These are phyloP conservation scores for Acronicta aceris DNA, from an alignment of 2,888 invertebrate species.

Conservation along the genomic window DNA sequence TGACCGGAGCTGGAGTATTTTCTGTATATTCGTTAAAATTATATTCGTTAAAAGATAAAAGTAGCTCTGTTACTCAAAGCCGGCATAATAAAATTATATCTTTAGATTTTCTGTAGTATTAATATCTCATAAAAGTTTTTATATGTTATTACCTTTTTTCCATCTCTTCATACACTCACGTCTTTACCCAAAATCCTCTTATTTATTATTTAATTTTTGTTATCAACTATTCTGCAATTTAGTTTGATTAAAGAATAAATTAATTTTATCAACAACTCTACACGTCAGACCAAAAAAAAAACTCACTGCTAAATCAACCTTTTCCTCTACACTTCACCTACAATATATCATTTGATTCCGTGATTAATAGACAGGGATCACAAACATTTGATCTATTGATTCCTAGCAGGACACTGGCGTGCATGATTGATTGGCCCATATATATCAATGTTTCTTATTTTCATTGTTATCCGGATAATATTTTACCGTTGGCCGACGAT, in stretches of 20 bases:
- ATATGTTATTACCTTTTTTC: too few species aligned
- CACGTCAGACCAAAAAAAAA: slow-evolving; percentile 12
- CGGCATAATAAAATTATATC: too few species aligned
- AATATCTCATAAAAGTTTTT: too few species aligned
- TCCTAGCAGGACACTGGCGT: slow-evolving; percentile 61
- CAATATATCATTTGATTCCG: slow-evolving; percentile 28
- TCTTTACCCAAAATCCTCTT: too few species aligned
- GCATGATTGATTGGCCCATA: slow-evolving; percentile 64
- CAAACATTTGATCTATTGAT: slow-evolving; percentile 65
- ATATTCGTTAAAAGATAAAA: too few species aligned
- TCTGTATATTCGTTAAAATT: too few species aligned
- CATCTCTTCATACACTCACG: too few species aligned
- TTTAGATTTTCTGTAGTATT: too few species aligned
- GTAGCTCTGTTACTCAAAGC: too few species aligned
- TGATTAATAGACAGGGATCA: slow-evolving; percentile 61
- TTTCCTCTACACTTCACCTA: slow-evolving; percentile 19
- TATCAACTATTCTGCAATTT: too few species aligned
- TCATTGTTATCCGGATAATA: slow-evolving; percentile 74
- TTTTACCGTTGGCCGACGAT: slow-evolving; percentile 65
- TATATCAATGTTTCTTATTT: slow-evolving; percentile 76
- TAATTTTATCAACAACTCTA: slow-evolving; percentile 5
- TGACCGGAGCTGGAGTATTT: neutral
- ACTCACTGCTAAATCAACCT: slow-evolving; percentile 8
- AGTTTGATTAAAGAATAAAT: too few species aligned
- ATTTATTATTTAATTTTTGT: too few species aligned